phyloP scores from a whole-genome alignment of 2,113 vertebrate genomes.

The Anthoscopus minutus region DNA sequence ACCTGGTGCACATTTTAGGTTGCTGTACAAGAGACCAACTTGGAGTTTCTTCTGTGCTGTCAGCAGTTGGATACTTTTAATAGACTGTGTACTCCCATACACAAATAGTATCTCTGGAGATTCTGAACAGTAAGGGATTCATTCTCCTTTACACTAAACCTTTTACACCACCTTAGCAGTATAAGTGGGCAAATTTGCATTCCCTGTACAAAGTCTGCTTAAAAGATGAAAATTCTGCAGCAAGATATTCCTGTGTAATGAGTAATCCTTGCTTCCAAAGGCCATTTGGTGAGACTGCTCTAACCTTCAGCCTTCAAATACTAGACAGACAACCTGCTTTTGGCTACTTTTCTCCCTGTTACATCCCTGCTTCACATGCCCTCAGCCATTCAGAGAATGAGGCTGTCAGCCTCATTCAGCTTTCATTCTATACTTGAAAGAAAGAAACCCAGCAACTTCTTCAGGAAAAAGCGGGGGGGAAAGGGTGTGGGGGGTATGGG shows the following conservation, averaged over 20 bases:
- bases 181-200: background rate
- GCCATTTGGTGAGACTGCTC: background rate
- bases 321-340: background rate
- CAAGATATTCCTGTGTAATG: background rate
- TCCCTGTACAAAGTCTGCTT: background rate
- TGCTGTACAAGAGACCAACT: background rate
- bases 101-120: background rate
- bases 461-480: background rate
- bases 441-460: background rate
- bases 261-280: slow-evolving; percentile 29
- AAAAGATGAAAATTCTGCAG: background rate
- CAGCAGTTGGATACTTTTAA: background rate
- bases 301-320: slow-evolving; percentile 20
- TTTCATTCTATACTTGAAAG: background rate
- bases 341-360: background rate
- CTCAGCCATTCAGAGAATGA: background rate
- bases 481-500: fast-evolving
- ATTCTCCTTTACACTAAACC: background rate
- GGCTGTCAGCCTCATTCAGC: background rate
- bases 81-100: background rate
- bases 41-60: background rate
- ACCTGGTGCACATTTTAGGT: background rate
- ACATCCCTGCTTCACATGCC: background rate
- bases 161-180: background rate
- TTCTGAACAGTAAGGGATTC: background rate